Percentiles rank a stretch among this genome's conserved stretches.
These are phyloP conservation scores for Anarrhichthys ocellatus DNA, from an alignment of 2,113 vertebrate genomes.

Conservation along the genomic window DNA sequence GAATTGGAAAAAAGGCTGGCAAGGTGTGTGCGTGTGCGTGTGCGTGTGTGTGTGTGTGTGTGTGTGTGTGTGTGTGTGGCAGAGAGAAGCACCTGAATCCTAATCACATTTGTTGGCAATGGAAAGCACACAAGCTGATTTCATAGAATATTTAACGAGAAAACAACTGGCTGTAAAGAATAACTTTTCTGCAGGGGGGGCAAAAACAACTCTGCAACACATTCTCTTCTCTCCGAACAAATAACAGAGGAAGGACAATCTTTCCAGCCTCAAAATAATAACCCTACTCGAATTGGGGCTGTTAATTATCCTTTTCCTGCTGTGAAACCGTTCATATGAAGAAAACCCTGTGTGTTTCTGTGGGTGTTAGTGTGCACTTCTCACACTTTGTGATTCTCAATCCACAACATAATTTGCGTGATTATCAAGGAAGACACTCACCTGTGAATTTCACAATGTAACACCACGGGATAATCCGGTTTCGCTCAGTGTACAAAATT, in stretches of 20 bases:
- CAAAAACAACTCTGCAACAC: slow-evolving; percentile 23
- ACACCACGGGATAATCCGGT: slow-evolving; percentile 23
- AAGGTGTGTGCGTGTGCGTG: slow-evolving; percentile 14
- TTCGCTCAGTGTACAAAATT: slow-evolving; percentile 4
- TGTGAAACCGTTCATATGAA: slow-evolving; percentile 15
- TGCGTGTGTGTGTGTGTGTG: slow-evolving; percentile 1
- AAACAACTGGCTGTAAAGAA: slow-evolving; percentile 44
- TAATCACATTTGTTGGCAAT: slow-evolving; percentile 60
- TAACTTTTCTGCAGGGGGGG: slow-evolving; percentile 34
- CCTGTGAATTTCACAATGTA: slow-evolving; percentile 32
- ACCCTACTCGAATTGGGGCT: not conserved
- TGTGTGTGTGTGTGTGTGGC: slow-evolving; percentile 10
- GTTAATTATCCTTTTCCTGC: slow-evolving; percentile 18
- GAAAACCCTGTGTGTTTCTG: not conserved
- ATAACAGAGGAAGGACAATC: slow-evolving; percentile 37
- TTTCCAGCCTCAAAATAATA: slow-evolving; percentile 21
- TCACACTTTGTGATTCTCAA: slow-evolving; percentile 47
- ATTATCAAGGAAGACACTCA: slow-evolving; percentile 36
- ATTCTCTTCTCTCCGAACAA: slow-evolving; percentile 36
- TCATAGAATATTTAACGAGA: slow-evolving; percentile 59
- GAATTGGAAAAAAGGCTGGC: slow-evolving; percentile 37
- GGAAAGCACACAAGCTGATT: slow-evolving; percentile 51
- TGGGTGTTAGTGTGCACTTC: slow-evolving; percentile 2
- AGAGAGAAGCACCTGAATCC: slow-evolving; percentile 51
- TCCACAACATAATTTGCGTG: slow-evolving; percentile 46